A percentile compares a stretch with the other conserved stretches of the same genome.
phyloP scores from a whole-genome alignment of 2,797 vertebrate genomes.

The Peromyscus melanophrys region DNA sequence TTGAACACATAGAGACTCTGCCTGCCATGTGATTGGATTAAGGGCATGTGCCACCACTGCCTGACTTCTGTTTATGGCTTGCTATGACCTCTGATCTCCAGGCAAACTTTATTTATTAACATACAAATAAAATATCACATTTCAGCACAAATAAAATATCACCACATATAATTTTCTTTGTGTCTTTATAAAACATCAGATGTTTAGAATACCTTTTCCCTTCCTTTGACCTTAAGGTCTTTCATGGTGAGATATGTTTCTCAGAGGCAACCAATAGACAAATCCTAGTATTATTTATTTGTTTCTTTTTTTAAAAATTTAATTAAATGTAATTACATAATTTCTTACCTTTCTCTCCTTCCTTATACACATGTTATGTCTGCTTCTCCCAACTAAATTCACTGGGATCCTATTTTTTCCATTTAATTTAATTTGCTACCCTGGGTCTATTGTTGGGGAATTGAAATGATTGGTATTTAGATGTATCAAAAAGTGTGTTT shows the following conservation, averaged over 20 bases:
- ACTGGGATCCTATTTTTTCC: neutral
- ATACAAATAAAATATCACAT: no score
- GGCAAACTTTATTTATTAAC: no score
- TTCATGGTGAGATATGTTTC: neutral
- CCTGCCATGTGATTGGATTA: no score
- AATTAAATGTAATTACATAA: neutral
- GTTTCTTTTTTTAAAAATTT: neutral
- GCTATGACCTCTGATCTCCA: no score
- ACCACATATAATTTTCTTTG: neutral
- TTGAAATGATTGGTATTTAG: neutral
- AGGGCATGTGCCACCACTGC: no score
- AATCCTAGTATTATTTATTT: neutral
- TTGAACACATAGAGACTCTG: no score
- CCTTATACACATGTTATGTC: neutral
- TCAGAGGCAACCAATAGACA: neutral
- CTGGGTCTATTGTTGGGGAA: neutral
- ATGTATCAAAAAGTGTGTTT: neutral
- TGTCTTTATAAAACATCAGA: neutral
- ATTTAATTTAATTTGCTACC: neutral
- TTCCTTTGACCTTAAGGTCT: neutral
- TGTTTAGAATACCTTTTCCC: neutral
- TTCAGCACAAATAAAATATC: no score
- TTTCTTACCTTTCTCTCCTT: neutral
- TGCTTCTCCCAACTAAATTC: neutral
- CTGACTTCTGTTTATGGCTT: no score